These are phyloP conservation scores for Dichetophora obliterata DNA, from an alignment of 2,888 invertebrate genomes.

Conservation along the genomic window DNA sequence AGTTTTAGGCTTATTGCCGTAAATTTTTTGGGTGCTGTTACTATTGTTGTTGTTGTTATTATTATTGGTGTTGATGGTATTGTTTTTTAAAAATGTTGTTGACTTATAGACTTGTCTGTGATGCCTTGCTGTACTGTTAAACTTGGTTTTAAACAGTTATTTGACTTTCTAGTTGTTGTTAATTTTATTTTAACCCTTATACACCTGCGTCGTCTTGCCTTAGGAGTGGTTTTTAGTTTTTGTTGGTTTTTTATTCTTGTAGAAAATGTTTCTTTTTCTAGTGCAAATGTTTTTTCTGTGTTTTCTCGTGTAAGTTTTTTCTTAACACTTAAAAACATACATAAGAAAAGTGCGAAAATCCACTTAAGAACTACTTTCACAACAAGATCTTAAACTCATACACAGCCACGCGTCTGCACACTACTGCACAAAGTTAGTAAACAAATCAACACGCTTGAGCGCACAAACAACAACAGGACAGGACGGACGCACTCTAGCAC, in stretches of 20 bases:
- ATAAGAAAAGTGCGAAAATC: conserved; percentile 14
- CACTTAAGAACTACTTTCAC: conserved; percentile 28
- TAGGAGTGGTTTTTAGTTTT: not conserved
- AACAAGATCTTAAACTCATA: not conserved
- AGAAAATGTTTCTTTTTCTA: not conserved
- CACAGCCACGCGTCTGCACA: not conserved
- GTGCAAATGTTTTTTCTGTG: not conserved
- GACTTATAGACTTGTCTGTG: no score
- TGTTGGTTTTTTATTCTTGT: not conserved
- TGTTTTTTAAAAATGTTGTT: no score
- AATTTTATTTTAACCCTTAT: not conserved
- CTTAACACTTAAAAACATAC: not conserved
- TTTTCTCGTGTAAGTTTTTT: not conserved
- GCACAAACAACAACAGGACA: conserved; percentile 37
- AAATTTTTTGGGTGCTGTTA: no score
- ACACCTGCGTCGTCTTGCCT: no score
- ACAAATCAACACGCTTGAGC: conserved; percentile 52
- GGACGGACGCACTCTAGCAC: not conserved
- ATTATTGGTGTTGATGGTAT: no score
- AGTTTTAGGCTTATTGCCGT: no score
- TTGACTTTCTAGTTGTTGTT: not conserved
- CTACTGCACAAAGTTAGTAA: conserved; percentile 40
- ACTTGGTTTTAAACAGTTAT: no score
- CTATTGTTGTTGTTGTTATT: no score
- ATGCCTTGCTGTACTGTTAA: no score